Percentiles rank a stretch among this genome's conserved stretches.
phyloP scores from a whole-genome alignment of 1,140 invertebrate genomes.

The Ceratosolen fusciceps region DNA sequence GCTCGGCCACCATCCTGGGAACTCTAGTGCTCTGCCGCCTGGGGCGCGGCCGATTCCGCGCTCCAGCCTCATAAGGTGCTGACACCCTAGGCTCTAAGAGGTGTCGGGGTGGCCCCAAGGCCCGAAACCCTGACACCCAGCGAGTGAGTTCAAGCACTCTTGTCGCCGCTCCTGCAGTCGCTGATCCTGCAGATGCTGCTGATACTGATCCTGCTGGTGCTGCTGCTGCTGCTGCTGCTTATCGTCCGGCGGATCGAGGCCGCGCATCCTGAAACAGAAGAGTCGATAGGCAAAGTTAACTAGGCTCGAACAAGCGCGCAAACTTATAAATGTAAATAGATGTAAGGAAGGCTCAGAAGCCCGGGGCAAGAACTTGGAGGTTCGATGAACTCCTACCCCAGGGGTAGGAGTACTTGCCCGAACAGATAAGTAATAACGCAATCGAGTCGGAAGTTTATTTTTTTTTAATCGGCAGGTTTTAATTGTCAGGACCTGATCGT shows the following conservation, averaged over 20 bases:
- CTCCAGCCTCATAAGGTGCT: not conserved
- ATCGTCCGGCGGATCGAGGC: slow-evolving; percentile 7
- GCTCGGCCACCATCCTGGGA: not conserved
- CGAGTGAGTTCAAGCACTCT: not conserved
- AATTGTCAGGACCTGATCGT: no score
- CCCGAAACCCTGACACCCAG: not conserved
- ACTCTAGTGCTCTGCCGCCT: not conserved
- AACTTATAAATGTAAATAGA: no score
- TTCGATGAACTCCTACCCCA: no score
- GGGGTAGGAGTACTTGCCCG: no score
- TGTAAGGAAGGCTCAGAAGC: no score
- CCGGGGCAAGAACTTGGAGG: no score
- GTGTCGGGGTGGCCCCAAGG: not conserved
- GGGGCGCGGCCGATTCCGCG: not conserved
- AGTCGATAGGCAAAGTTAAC: no score
- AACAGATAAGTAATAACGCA: no score
- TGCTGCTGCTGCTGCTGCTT: not conserved
- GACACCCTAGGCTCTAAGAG: not conserved
- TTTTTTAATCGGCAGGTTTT: no score
- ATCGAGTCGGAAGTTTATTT: no score
- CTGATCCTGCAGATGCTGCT: not conserved
- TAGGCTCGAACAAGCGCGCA: no score
- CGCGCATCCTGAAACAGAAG: slow-evolving; percentile 27
- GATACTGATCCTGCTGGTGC: not conserved
- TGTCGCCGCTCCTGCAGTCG: not conserved